Conservation (phyloP, 2,113 vertebrate species). For the Megaceryle torquata region DNA sequence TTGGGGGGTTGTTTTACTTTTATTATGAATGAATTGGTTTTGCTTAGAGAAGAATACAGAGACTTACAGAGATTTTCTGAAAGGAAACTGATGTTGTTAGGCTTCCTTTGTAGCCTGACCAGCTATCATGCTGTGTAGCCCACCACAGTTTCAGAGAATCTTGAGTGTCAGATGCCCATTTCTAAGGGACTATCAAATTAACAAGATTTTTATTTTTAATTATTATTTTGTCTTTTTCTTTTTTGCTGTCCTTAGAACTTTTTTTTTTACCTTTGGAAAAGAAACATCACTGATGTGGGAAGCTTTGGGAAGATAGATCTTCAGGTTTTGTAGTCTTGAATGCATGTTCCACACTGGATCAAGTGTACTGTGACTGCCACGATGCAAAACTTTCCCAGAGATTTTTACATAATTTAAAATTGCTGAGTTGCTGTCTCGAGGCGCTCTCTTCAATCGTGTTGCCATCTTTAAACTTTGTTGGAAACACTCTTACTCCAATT, state of each 20-base stretch:
- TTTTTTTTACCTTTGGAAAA: background rate
- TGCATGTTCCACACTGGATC: background rate
- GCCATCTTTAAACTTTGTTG: background rate
- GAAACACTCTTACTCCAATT: background rate
- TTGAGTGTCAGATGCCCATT: background rate
- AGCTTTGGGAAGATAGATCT: background rate
- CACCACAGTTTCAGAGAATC: background rate
- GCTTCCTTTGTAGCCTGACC: background rate
- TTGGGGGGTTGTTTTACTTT: background rate
- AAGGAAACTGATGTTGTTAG: background rate
- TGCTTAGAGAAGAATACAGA: background rate
- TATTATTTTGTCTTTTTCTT: background rate
- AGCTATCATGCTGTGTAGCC: background rate
- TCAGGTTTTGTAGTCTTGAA: background rate
- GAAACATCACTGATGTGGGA: background rate
- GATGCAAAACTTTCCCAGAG: background rate
- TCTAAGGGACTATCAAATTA: background rate
- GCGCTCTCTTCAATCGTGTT: background rate
- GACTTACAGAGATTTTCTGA: background rate
- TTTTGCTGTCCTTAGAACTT: background rate
- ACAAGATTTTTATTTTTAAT: background rate
- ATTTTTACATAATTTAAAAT: background rate
- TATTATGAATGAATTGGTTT: background rate
- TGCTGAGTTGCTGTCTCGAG: background rate
- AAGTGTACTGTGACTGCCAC: background rate